Percentiles rank a stretch among this genome's conserved stretches.
Conservation (phyloP, 2,888 invertebrate species). For the Scaptomyza cyrtandrae region DNA sequence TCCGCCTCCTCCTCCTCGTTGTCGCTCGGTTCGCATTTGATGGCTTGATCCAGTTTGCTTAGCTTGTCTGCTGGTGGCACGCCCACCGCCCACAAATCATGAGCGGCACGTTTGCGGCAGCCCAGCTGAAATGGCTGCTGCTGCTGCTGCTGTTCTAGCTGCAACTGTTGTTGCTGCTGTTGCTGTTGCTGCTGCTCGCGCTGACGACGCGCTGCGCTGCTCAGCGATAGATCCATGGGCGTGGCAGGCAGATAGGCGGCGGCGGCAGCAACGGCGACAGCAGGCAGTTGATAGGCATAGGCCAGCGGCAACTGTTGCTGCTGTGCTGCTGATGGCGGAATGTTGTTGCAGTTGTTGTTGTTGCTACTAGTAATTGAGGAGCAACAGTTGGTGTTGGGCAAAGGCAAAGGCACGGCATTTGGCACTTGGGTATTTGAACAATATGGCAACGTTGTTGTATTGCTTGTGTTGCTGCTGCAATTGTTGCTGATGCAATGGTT, state of each 20-base stretch:
- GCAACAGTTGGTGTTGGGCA: slow-evolving; percentile 60
- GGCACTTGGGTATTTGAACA: slow-evolving; percentile 63
- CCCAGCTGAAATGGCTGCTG: slow-evolving; percentile 73
- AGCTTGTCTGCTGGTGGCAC: slow-evolving; percentile 72
- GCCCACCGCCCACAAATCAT: slow-evolving; percentile 27
- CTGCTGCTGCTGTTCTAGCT: slow-evolving; percentile 31
- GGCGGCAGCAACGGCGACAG: slow-evolving; percentile 5
- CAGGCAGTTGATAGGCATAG: slow-evolving; percentile 48
- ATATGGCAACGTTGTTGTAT: slow-evolving; percentile 60
- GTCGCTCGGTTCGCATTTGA: slow-evolving; percentile 55
- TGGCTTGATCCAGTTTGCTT: slow-evolving; percentile 65
- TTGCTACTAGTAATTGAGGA: slow-evolving; percentile 35
- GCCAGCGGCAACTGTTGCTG: slow-evolving; percentile 46
- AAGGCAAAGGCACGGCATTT: slow-evolving; percentile 75
- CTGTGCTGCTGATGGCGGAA: slow-evolving; percentile 44
- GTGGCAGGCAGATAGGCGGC: slow-evolving; percentile 56
- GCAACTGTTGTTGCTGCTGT: slow-evolving; percentile 42
- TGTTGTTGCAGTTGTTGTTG: slow-evolving; percentile 50
- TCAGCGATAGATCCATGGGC: slow-evolving; percentile 83
- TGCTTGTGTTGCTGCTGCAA: slow-evolving; percentile 40
- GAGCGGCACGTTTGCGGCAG: slow-evolving; percentile 79
- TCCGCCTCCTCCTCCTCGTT: slow-evolving; percentile 38
- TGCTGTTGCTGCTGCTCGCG: slow-evolving; percentile 50
- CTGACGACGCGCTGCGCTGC: slow-evolving; percentile 69
- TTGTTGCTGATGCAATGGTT: slow-evolving; percentile 37